phyloP scores from a whole-genome alignment of 53 echinoderm and acorn worm species.

The Holothuria leucospilota region DNA sequence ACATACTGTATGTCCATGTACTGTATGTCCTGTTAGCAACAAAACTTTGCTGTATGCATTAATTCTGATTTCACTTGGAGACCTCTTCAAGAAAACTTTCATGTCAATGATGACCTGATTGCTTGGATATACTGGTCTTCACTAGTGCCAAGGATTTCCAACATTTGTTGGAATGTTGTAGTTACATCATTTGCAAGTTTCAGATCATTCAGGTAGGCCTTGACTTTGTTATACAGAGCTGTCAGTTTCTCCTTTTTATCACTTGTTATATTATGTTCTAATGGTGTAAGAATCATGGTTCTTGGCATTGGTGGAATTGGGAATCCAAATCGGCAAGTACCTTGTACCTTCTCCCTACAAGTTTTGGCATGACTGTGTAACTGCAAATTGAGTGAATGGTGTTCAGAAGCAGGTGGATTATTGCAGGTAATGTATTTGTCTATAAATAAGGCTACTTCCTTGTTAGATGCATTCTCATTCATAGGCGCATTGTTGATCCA shows the following conservation, averaged over 20 bases:
- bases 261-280: neutral
- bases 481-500: slow-evolving; percentile 7
- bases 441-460: neutral
- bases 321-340: slow-evolving; percentile 28
- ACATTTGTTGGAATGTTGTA: slow-evolving; percentile 23
- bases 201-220: slow-evolving; percentile 3
- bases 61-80: slow-evolving; percentile 46
- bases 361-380: no score
- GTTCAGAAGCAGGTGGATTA: neutral
- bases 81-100: slow-evolving; percentile 35
- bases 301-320: slow-evolving; percentile 43
- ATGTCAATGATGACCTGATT: slow-evolving; percentile 31
- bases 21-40: slow-evolving; percentile 39
- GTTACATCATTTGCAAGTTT: slow-evolving; percentile 7
- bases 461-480: neutral
- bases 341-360: no score
- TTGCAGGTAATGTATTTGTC: slow-evolving; percentile 27
- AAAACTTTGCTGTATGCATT: slow-evolving; percentile 44
- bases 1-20: slow-evolving; percentile 57
- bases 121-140: slow-evolving; percentile 29
- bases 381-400: slow-evolving; percentile 1
- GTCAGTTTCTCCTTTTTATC: no score
- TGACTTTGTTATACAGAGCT: neutral
- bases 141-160: neutral
- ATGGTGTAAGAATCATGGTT: slow-evolving; percentile 27